phyloP scores from a whole-genome alignment of 2,113 vertebrate species.

The Lipophrys pholis region DNA sequence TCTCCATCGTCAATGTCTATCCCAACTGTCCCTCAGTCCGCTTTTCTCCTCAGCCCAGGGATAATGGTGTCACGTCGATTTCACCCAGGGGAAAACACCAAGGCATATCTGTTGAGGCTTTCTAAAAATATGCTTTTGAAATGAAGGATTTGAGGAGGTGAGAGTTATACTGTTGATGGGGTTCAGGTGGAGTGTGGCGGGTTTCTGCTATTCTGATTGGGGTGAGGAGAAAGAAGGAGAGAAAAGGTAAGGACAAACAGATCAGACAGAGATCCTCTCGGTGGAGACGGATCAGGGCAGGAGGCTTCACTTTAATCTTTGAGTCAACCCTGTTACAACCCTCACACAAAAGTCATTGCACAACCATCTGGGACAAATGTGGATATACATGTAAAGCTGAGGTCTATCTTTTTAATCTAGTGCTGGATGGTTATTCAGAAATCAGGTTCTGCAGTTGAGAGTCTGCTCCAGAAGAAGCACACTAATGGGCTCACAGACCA shows the following conservation, averaged over 20 bases:
- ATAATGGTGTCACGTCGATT: slow-evolving; percentile 25
- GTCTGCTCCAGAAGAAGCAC: neutral
- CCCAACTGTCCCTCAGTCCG: slow-evolving; percentile 25
- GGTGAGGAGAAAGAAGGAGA: too few species aligned
- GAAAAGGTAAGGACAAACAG: too few species aligned
- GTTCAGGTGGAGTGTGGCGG: too few species aligned
- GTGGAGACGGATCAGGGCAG: too few species aligned
- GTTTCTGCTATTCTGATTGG: too few species aligned
- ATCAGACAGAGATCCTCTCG: too few species aligned
- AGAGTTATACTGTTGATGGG: too few species aligned
- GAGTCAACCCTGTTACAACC: neutral
- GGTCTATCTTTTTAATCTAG: neutral
- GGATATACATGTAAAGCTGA: neutral
- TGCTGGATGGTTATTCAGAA: neutral
- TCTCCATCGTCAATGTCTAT: slow-evolving; percentile 26
- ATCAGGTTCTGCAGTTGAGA: neutral
- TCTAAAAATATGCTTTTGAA: slow-evolving; percentile 34
- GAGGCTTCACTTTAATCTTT: too few species aligned
- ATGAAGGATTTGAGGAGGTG: slow-evolving; percentile 19
- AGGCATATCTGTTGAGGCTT: slow-evolving; percentile 61
- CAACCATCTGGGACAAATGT: neutral
- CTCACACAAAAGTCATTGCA: neutral
- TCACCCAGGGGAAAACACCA: slow-evolving; percentile 45
- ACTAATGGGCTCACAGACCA: slow-evolving; percentile 42
- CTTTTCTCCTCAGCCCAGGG: slow-evolving; percentile 27